These are phyloP conservation scores for Bruchidius siliquastri DNA, from an alignment of 2,888 invertebrate species.

Conservation along the genomic window DNA sequence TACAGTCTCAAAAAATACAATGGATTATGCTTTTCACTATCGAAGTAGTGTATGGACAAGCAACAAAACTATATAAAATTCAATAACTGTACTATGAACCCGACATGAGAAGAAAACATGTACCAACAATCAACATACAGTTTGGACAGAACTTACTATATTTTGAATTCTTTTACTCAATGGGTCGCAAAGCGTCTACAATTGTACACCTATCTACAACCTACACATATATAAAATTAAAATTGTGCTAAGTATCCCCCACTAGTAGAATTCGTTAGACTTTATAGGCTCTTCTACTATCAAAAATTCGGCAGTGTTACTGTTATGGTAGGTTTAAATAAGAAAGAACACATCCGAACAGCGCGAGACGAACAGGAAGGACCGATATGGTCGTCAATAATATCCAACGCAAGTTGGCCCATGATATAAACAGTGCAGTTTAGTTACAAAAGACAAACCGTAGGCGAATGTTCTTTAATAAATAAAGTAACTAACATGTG, in stretches of 20 bases:
- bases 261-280: slow-evolving; percentile 30
- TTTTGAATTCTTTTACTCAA: not conserved
- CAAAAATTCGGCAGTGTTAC: not conserved
- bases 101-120: not conserved
- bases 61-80: not conserved
- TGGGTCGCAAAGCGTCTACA: not conserved
- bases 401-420: too few relatives aligned
- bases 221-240: slow-evolving; percentile 43
- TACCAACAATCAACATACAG: not conserved
- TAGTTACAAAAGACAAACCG: too few relatives aligned
- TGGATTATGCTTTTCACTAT: too few relatives aligned
- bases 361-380: too few relatives aligned
- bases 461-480: too few relatives aligned
- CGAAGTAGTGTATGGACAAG: too few relatives aligned
- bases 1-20: too few relatives aligned
- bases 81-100: not conserved
- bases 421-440: too few relatives aligned
- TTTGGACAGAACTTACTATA: not conserved
- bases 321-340: not conserved
- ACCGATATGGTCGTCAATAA: too few relatives aligned
- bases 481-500: too few relatives aligned
- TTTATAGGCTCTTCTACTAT: not conserved
- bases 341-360: too few relatives aligned
- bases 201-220: slow-evolving; percentile 38
- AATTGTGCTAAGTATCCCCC: slow-evolving; percentile 30